These are phyloP conservation scores for Brachylomia viminalis DNA, from an alignment of 2,888 invertebrate species.

Conservation along the genomic window DNA sequence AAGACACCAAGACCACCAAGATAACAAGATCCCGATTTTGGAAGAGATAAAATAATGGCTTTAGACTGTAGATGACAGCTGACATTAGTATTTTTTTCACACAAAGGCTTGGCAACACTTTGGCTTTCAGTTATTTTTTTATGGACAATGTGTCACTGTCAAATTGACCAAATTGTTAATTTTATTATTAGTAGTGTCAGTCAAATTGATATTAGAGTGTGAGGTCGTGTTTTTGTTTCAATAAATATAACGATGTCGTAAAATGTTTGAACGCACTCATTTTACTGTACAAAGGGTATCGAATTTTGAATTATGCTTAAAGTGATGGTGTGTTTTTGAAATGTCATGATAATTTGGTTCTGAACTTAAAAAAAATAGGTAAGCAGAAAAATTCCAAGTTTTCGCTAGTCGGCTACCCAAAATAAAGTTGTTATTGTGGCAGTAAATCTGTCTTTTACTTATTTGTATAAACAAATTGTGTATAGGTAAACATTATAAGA, in stretches of 20 bases:
- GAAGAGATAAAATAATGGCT: background rate
- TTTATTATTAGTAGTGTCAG: conserved; percentile 68
- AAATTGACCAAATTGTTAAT: conserved; percentile 13
- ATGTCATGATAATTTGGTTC: conserved; percentile 68
- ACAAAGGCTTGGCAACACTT: conserved; percentile 26
- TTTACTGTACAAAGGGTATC: conserved; percentile 69
- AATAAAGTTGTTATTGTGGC: conserved; percentile 20
- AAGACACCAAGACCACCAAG: too few species aligned
- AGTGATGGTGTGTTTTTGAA: conserved; percentile 75
- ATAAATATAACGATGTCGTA: conserved; percentile 74
- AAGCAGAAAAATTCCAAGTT: conserved; percentile 35
- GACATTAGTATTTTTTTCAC: conserved; percentile 16
- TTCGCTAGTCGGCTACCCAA: conserved; percentile 21
- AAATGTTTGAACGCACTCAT: conserved; percentile 79
- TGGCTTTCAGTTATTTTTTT: conserved; percentile 7
- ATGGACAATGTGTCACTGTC: conserved; percentile 32
- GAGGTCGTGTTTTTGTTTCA: conserved; percentile 81
- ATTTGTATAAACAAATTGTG: background rate
- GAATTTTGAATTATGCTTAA: conserved; percentile 70
- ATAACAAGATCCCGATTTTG: background rate
- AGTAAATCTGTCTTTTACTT: conserved; percentile 11
- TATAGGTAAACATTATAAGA: background rate
- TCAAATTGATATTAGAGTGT: conserved; percentile 66
- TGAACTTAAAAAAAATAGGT: conserved; percentile 56
- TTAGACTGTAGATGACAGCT: background rate